A percentile compares a stretch with the other conserved stretches of the same genome.
These are phyloP conservation scores for Semicossyphus pulcher DNA, from an alignment of 2,113 vertebrate genomes.

Conservation along the genomic window DNA sequence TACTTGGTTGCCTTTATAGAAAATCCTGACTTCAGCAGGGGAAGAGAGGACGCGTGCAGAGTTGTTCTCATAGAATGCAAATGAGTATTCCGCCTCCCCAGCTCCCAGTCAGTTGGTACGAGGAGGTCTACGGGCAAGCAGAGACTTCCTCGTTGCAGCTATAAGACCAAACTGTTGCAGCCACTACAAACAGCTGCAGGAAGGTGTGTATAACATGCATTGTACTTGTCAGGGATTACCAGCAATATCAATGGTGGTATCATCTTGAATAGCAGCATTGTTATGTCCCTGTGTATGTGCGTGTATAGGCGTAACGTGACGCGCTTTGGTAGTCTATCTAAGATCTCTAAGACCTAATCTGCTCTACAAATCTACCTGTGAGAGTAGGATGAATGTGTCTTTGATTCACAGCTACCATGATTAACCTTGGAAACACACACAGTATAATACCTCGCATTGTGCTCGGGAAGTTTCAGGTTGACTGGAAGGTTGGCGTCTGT, in stretches of 20 bases:
- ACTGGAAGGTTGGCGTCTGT: too few relatives aligned
- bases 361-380: not conserved
- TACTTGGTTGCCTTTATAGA: not conserved
- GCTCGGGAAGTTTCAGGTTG: not conserved
- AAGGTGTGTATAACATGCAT: not conserved
- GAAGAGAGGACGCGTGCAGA: slow-evolving; percentile 16
- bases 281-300: not conserved
- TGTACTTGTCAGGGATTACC: not conserved
- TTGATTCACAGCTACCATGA: not conserved
- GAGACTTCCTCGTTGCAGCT: slow-evolving; percentile 38
- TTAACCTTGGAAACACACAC: not conserved
- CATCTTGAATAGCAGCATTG: not conserved
- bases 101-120: slow-evolving; percentile 29
- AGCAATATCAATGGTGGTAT: not conserved
- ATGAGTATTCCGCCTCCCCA: slow-evolving; percentile 42
- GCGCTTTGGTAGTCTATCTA: not conserved
- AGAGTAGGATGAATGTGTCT: not conserved
- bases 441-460: not conserved
- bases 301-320: accelerated
- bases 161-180: slow-evolving; percentile 30
- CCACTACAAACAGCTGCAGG: not conserved
- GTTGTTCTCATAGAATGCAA: slow-evolving; percentile 33
- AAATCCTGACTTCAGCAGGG: slow-evolving; percentile 31
- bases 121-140: slow-evolving; percentile 30
- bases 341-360: not conserved